These are phyloP conservation scores for Aricia artaxerxes DNA, from an alignment of 2,888 invertebrate species.

Conservation along the genomic window DNA sequence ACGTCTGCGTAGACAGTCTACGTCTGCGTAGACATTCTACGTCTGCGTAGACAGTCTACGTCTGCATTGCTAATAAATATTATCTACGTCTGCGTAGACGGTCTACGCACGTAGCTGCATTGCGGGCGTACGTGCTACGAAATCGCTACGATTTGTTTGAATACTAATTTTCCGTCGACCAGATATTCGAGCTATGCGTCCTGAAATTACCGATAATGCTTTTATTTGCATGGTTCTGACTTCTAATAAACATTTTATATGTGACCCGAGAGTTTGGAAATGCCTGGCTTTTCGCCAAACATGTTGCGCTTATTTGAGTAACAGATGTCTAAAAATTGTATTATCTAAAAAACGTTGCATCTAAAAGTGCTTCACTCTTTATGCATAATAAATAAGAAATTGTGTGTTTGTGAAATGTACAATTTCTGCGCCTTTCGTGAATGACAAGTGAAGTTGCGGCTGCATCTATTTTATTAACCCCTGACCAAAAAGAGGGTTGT, in stretches of 20 bases:
- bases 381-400: too few relatives aligned
- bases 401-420: too few relatives aligned
- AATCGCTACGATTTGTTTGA: neutral
- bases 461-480: too few relatives aligned
- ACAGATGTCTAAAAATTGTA: neutral
- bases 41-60: too few relatives aligned
- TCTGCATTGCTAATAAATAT: too few relatives aligned
- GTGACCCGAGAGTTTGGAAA: neutral
- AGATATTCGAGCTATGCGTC: neutral
- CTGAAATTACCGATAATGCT: neutral
- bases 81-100: too few relatives aligned
- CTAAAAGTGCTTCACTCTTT: too few relatives aligned
- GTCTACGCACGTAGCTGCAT: slow-evolving; percentile 29
- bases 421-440: too few relatives aligned
- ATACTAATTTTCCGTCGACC: neutral
- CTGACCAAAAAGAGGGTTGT: too few relatives aligned
- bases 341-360: neutral
- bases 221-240: slow-evolving; percentile 1
- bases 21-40: too few relatives aligned
- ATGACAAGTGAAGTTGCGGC: too few relatives aligned
- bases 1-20: too few relatives aligned
- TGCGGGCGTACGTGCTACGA: slow-evolving; percentile 21
- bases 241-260: slow-evolving; percentile 5
- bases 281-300: neutral
- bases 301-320: neutral